Percentiles rank a stretch among this genome's conserved stretches.
These are phyloP conservation scores for Amitus sp. DNA, from an alignment of 2,888 invertebrate species.

Conservation along the genomic window DNA sequence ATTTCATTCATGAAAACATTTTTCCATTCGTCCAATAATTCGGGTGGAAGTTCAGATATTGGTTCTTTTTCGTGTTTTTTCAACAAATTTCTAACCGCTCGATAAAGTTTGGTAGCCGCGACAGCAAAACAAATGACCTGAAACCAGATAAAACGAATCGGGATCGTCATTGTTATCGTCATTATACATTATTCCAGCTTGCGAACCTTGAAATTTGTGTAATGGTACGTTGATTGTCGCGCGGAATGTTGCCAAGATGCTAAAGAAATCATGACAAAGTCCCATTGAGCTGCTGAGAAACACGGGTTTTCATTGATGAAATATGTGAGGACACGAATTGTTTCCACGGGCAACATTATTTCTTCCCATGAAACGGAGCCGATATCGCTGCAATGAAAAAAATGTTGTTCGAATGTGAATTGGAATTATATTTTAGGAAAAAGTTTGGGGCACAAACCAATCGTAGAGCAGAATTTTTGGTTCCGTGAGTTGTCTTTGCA, in stretches of 20 bases:
- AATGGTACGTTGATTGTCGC: constrained; percentile 61
- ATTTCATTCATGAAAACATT: constrained; percentile 79
- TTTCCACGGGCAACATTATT: constrained; percentile 50
- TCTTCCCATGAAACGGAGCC: constrained; percentile 47
- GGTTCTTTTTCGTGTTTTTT: constrained; percentile 56
- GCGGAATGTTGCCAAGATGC: constrained; percentile 75
- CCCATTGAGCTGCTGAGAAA: constrained; percentile 73
- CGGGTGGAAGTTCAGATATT: constrained; percentile 59
- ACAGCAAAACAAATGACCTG: constrained; percentile 61
- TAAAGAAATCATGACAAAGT: constrained; percentile 77
- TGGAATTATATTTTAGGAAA: background rate
- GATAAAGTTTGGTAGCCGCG: constrained; percentile 69
- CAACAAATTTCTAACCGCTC: constrained; percentile 66
- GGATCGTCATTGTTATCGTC: too few species aligned
- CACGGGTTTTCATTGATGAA: constrained; percentile 47
- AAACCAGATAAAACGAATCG: too few species aligned
- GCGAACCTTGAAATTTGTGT: constrained; percentile 69
- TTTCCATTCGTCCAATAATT: constrained; percentile 76
- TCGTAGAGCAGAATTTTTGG: too few species aligned
- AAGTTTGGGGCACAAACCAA: background rate
- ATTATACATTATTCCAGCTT: too few species aligned
- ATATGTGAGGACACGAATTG: constrained; percentile 51
- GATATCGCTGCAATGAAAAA: constrained; percentile 45
- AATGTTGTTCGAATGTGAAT: background rate
- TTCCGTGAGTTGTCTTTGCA: too few species aligned